These are phyloP conservation scores for Patella pellucida DNA, from an alignment of 2,888 invertebrate genomes.

Conservation along the genomic window DNA sequence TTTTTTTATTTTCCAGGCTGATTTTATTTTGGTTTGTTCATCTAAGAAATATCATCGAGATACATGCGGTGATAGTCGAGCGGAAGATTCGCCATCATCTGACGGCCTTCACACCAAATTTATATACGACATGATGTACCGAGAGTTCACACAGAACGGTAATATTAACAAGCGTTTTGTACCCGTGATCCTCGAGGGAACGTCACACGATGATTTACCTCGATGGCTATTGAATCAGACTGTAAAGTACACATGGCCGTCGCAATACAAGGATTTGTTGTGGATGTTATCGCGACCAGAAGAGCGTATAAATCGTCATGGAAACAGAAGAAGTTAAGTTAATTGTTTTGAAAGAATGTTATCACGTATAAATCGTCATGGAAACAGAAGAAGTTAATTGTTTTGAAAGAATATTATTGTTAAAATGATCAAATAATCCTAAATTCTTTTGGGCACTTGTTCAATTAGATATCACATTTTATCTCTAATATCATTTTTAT, in stretches of 20 bases:
- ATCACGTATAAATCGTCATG: conserved; percentile 30
- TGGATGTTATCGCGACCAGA: conserved; percentile 61
- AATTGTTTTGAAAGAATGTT: too few relatives aligned
- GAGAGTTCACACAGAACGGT: conserved; percentile 41
- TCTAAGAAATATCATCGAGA: conserved; percentile 54
- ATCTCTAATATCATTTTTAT: too few relatives aligned
- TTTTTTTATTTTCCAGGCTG: conserved; percentile 48
- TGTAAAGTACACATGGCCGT: conserved; percentile 56
- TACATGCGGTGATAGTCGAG: conserved; percentile 29
- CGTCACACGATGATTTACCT: conserved; percentile 41
- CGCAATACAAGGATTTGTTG: conserved; percentile 58
- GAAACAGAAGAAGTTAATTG: background rate
- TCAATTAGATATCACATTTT: too few relatives aligned
- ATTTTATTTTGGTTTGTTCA: conserved; percentile 59
- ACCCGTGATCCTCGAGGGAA: conserved; percentile 52
- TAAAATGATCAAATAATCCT: too few relatives aligned
- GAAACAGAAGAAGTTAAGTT: background rate
- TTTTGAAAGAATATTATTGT: too few relatives aligned
- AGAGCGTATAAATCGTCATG: conserved; percentile 35
- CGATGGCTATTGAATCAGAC: conserved; percentile 43
- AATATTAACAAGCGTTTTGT: conserved; percentile 46
- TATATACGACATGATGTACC: conserved; percentile 55
- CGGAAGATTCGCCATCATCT: conserved; percentile 8
- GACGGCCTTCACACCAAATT: conserved; percentile 52
- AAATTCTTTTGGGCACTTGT: too few relatives aligned